These are phyloP conservation scores for Watsonalla cultraria DNA, from an alignment of 2,888 invertebrate genomes.

Conservation along the genomic window DNA sequence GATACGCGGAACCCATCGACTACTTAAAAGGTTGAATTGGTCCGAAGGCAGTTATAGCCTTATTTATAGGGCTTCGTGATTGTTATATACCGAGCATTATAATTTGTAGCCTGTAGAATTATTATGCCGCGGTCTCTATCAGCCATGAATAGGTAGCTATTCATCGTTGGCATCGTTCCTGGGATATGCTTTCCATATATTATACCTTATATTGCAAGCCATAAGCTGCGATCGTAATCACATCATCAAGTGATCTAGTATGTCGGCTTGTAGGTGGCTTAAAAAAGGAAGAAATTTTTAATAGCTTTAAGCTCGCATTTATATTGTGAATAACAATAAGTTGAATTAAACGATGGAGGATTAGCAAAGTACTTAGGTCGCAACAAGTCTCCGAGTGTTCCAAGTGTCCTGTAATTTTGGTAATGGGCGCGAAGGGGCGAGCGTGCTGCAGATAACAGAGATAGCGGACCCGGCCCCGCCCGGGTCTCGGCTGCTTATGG, in stretches of 20 bases:
- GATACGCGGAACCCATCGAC: conserved; percentile 12
- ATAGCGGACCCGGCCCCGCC: conserved; percentile 27
- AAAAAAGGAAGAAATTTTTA: no score
- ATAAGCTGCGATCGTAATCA: no score
- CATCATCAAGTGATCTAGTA: no score
- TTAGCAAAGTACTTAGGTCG: conserved; percentile 20
- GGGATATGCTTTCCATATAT: no score
- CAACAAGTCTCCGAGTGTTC: conserved; percentile 31
- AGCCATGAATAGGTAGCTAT: no score
- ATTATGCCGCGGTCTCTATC: no score
- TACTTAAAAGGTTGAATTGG: conserved; percentile 11
- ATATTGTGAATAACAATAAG: conserved; percentile 13
- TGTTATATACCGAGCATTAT: neutral
- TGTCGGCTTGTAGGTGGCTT: no score
- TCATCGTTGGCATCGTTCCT: no score
- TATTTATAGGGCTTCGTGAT: conserved; percentile 27
- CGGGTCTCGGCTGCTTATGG: conserved; percentile 13
- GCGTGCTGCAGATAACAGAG: conserved; percentile 43
- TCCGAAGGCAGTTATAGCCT: conserved; percentile 21
- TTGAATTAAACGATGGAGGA: conserved; percentile 23
- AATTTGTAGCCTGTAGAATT: no score
- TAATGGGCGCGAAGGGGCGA: conserved; percentile 45
- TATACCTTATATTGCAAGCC: no score
- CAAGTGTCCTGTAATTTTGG: conserved; percentile 49
- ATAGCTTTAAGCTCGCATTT: no score